Conservation (phyloP, 2,113 vertebrate species). For the Scopus umbretta region DNA sequence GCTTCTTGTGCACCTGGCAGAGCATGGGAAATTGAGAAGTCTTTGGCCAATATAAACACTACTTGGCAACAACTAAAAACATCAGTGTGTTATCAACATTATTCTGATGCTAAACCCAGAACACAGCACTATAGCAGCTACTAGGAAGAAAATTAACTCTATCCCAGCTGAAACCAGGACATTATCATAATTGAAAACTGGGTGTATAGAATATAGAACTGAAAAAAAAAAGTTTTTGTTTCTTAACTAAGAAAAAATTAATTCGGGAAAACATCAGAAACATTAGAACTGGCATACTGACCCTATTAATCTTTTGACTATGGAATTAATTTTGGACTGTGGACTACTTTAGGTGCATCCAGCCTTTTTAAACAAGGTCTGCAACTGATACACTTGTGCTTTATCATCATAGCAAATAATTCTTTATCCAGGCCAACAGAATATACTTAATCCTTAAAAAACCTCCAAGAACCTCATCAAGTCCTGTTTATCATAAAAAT, state of each 20-base stretch:
- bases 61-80: too few species aligned
- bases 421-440: neutral
- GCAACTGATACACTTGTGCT: neutral
- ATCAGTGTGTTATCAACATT: too few species aligned
- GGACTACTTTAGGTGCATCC: neutral
- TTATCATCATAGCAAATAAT: neutral
- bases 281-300: neutral
- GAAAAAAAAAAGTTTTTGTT: neutral
- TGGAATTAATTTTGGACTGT: neutral
- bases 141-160: too few species aligned
- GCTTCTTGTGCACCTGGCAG: too few species aligned
- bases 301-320: neutral
- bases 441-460: neutral
- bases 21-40: too few species aligned
- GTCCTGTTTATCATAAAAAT: neutral
- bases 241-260: neutral
- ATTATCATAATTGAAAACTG: neutral
- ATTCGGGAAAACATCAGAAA: neutral
- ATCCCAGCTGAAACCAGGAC: too few species aligned
- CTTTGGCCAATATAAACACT: too few species aligned
- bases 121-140: too few species aligned
- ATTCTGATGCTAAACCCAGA: too few species aligned
- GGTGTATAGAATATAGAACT: neutral
- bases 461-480: neutral
- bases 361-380: neutral